Conservation (phyloP, 2,888 invertebrate genomes). For the Idaea biselata region DNA sequence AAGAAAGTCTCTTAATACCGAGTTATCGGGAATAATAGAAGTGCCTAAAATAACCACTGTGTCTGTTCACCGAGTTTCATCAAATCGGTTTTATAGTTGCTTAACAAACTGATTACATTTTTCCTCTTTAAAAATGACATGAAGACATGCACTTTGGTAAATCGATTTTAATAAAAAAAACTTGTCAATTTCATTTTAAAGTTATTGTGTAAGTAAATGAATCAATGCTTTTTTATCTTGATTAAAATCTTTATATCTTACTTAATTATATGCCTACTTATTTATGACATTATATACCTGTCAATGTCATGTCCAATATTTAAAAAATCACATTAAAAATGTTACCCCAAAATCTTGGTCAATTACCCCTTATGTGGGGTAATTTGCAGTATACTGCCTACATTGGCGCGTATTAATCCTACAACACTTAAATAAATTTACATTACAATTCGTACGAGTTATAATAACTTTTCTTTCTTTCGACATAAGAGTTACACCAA, state of each 20-base stretch:
- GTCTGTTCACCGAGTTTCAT: too few relatives aligned
- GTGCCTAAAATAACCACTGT: too few relatives aligned
- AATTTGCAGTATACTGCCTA: slow-evolving; percentile 71
- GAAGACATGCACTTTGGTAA: not conserved
- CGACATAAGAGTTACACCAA: slow-evolving; percentile 21
- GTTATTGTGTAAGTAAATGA: not conserved
- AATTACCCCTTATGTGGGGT: slow-evolving; percentile 68
- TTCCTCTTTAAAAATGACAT: not conserved
- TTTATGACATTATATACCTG: slow-evolving; percentile 20
- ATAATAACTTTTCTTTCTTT: slow-evolving; percentile 19
- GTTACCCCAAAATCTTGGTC: slow-evolving; percentile 57
- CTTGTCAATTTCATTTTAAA: not conserved
- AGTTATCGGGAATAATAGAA: too few relatives aligned
- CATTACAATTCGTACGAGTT: slow-evolving; percentile 8
- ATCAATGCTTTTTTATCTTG: not conserved
- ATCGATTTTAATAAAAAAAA: slow-evolving; percentile 1
- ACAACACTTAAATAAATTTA: slow-evolving; percentile 22
- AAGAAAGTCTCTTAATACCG: too few relatives aligned
- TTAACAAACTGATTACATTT: not conserved
- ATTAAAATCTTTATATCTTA: not conserved
- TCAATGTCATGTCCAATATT: slow-evolving; percentile 13
- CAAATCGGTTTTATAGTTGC: too few relatives aligned
- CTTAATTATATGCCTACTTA: not conserved
- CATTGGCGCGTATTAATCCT: slow-evolving; percentile 58
- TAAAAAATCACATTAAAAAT: slow-evolving; percentile 44